Evolutionary conservation across 2,113 vertebrate species (phyloP).

Genomic region (Prunella fulvescens): DNA sequence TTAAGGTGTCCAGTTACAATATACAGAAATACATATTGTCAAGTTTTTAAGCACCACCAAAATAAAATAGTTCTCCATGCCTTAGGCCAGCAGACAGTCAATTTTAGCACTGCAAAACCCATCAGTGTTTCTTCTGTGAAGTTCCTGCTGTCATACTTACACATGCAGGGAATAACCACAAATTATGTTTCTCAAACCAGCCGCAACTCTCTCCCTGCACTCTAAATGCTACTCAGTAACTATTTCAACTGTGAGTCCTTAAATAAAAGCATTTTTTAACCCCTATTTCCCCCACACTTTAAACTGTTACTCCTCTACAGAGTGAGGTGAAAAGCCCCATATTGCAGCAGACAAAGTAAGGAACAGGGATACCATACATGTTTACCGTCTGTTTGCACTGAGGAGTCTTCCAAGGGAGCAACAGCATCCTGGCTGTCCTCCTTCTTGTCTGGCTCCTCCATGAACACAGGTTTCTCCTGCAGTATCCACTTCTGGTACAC

Average conservation of each 20-base stretch:
- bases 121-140: background rate
- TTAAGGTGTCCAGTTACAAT: background rate
- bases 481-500: conserved; percentile 96
- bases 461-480: conserved; percentile 90
- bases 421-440: conserved; percentile 73
- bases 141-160: background rate
- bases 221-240: background rate
- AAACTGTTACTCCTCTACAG: background rate
- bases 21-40: background rate
- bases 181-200: background rate
- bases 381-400: conserved; percentile 73
- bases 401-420: conserved; percentile 54
- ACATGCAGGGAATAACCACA: background rate
- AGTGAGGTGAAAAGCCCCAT: background rate
- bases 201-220: background rate
- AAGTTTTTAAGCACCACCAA: background rate
- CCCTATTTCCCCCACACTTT: background rate
- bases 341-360: background rate
- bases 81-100: background rate
- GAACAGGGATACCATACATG: conserved; percentile 67
- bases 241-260: background rate
- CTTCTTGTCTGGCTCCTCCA: conserved; percentile 88
- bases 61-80: background rate
- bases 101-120: background rate
- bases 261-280: background rate